Base-by-base conservation (phyloP, 2,797 vertebrate species). In the Megalops cyprinoides region DNA sequence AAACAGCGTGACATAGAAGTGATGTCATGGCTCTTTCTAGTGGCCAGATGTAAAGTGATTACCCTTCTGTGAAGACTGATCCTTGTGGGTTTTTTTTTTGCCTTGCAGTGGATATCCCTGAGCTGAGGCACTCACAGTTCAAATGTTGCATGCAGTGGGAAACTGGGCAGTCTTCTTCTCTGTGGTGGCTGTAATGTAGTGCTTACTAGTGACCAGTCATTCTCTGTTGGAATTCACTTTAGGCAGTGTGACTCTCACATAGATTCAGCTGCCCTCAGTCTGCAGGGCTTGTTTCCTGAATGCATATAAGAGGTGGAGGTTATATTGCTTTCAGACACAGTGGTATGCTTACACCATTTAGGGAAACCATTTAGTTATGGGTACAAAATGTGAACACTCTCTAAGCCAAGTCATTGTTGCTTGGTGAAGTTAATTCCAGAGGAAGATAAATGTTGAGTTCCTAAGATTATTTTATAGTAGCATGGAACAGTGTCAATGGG, bases 41-140 rank as follows among this genome's bases (percentile, higher is more conserved):
- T 71, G 67, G 67, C 67, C 39, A 44, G 23, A 39, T 71, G 67
- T 71, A 20, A 39, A 71, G 71, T 71, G 67, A 67, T 37, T 15
- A 60, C 31, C 37, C 5, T 65, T 9, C 28, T 65, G 67, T 71
- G 39, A 39, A 71, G 67, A 42, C 71, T n/a, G 67, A 71, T 39
- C 37, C 1, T 39, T 3, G 18, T 69, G n/a, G n/a, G 39, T 44
- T 65, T 71, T 67, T 67, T 46, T 9, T 15, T 39, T 39, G 20
- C 44, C 67, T 23, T 65, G 60, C 60, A 65, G 31, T 65, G 60
- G 28, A 37, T 37, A 65, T 65, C 20, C 31, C 15, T 34, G 31
- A 34, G 60, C 3, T 37, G 34, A 60, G 2, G n/a, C 23, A 6
- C 55, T 58, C 25, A 62, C 8, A 31, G 25, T 62, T 31, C 62